phyloP scores from a whole-genome alignment of 2,797 vertebrate species.

The Mus minutoides region DNA sequence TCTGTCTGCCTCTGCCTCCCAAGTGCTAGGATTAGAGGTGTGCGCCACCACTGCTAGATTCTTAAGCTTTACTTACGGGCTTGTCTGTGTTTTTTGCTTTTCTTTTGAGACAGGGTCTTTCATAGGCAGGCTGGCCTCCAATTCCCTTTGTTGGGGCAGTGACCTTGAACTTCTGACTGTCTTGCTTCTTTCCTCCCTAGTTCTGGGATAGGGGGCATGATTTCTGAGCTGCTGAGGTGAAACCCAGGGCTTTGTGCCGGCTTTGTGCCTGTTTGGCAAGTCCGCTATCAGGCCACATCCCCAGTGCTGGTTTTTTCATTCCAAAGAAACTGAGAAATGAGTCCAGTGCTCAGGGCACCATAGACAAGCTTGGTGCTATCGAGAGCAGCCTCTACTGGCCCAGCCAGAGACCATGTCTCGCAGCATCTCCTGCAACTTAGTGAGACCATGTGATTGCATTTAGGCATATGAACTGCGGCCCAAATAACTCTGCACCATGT shows the following conservation, averaged over 20 bases:
- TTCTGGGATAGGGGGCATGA: not conserved
- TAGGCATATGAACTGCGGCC: not conserved
- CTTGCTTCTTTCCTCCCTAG: not conserved
- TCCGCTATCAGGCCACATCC: not conserved
- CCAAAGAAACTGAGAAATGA: not conserved
- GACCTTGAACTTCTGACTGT: not conserved
- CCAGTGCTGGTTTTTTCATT: not conserved
- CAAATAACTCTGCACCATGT: not conserved
- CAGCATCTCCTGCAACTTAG: not conserved
- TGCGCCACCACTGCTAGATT: not conserved
- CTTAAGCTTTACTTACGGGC: not conserved
- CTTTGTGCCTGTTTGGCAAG: not conserved
- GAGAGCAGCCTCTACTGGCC: too few species aligned
- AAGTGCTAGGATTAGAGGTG: not conserved
- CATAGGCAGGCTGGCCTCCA: not conserved
- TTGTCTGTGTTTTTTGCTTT: not conserved
- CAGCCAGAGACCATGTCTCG: not conserved
- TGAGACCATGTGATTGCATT: not conserved
- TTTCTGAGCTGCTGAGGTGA: not conserved
- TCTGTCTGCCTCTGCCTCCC: not conserved
- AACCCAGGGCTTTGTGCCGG: not conserved
- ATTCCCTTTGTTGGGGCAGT: not conserved
- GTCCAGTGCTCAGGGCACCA: not conserved
- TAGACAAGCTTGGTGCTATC: not conserved
- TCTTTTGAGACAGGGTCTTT: not conserved